phyloP scores from a whole-genome alignment of 2,888 invertebrate genomes.

The Tetragnatha montana region DNA sequence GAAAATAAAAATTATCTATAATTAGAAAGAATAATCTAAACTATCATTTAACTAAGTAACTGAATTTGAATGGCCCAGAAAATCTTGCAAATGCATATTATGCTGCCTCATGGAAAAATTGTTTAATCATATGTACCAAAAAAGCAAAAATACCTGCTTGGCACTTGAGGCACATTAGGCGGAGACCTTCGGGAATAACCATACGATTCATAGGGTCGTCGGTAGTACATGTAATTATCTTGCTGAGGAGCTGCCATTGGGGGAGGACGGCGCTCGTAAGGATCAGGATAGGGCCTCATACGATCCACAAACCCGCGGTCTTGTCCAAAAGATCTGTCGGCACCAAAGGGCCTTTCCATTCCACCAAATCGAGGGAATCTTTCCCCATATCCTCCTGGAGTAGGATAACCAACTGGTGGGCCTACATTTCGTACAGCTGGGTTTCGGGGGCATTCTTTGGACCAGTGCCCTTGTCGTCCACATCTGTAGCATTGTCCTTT shows the following conservation, averaged over 20 bases:
- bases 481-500: conserved; percentile 94
- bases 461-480: conserved; percentile 96
- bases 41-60: too few relatives aligned
- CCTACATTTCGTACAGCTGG: conserved; percentile 66
- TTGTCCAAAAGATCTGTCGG: conserved; percentile 62
- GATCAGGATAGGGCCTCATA: conserved; percentile 73
- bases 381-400: conserved; percentile 45
- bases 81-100: too few relatives aligned
- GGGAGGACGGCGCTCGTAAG: conserved; percentile 72
- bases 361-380: conserved; percentile 61
- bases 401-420: conserved; percentile 64
- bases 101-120: neutral
- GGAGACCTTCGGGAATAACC: conserved; percentile 67
- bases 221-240: conserved; percentile 71
- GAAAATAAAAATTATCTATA: neutral
- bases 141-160: conserved; percentile 37
- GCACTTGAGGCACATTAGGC: conserved; percentile 47
- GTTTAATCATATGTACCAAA: neutral
- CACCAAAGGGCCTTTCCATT: conserved; percentile 67
- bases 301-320: conserved; percentile 66
- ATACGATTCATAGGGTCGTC: conserved; percentile 68
- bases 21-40: neutral
- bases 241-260: conserved; percentile 65
- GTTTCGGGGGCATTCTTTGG: conserved; percentile 66
- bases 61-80: neutral